phyloP scores from a whole-genome alignment of 2,113 vertebrate species.

The Mastomys coucha region DNA sequence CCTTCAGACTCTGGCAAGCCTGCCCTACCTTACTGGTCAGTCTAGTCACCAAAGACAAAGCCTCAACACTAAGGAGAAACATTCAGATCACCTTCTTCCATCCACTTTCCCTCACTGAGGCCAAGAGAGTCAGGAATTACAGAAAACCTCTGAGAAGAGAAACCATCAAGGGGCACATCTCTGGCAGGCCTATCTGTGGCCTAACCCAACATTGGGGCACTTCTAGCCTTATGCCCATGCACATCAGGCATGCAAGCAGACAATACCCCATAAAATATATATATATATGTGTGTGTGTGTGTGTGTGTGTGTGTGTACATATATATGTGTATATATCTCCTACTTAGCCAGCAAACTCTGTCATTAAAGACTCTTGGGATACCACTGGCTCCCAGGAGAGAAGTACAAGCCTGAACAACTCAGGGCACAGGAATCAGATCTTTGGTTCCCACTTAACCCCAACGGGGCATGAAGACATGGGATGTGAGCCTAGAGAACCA shows the following conservation, averaged over 20 bases:
- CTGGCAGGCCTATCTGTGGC: background rate
- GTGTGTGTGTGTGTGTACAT: too few species aligned
- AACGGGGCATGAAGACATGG: background rate
- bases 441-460: background rate
- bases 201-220: background rate
- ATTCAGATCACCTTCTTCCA: background rate
- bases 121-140: background rate
- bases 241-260: rapidly evolving
- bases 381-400: rapidly evolving
- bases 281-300: too few species aligned
- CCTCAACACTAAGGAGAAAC: background rate
- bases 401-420: background rate
- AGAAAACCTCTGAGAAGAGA: background rate
- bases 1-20: background rate
- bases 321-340: too few species aligned
- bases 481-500: background rate
- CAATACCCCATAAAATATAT: rapidly evolving
- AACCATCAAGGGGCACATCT: background rate
- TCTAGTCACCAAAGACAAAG: background rate
- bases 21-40: background rate
- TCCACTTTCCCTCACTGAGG: background rate
- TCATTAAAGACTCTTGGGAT: background rate
- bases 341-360: background rate
- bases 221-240: background rate
- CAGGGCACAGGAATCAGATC: background rate